Evolutionary conservation across 1,140 invertebrate genomes (phyloP), one percentile per base, ranked within the genome.

Genomic region (Philopotamus ludificatus): DNA sequence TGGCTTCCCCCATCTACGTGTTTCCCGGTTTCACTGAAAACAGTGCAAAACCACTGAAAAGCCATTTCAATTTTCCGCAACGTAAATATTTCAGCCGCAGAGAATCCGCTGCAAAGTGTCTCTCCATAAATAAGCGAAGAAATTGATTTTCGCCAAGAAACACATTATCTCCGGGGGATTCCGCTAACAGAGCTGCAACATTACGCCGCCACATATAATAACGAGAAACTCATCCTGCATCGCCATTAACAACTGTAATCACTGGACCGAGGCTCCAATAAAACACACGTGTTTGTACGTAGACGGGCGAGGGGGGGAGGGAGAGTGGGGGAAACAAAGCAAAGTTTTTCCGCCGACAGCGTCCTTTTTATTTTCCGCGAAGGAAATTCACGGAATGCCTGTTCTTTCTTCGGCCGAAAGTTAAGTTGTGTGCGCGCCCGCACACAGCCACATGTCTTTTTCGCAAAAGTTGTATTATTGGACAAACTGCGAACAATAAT

Each of bases 1-100:
- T 55, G n/a, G 53, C 1, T n/a, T 1, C 23, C 16, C 15, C 20
- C 53, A 16, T 7, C 15, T 25, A 26, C 10, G 28, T 7, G 4
- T 34, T 34, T 7, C 12, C 12, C 28, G 53, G 53, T 16, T 53
- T 53, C 23, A 26, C 28, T 25, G 53, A 18, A 55, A 55, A 55
- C 28, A 55, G 12, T 39, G 53, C 21, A 39, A 50, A 2, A n/a
- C 53, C 28, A 39, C 28, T 16, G 53, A 34, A 55, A 39, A 55
- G 28, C 28, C 21, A 55, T 55, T 55, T 55, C 28, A 55, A 55
- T 55, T 55, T 55, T 55, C 53, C 15, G 28, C 20, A 39, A 12
- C 53, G 28, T 39, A 39, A 55, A 55, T 55, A 55, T 55, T 55
- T 34, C 53, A 55, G 26, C 15, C 53, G 20, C 18, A 1, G 53